Evolutionary conservation across 2,113 vertebrate genomes (phyloP).

Genomic region (Bujurquina vittata): DNA sequence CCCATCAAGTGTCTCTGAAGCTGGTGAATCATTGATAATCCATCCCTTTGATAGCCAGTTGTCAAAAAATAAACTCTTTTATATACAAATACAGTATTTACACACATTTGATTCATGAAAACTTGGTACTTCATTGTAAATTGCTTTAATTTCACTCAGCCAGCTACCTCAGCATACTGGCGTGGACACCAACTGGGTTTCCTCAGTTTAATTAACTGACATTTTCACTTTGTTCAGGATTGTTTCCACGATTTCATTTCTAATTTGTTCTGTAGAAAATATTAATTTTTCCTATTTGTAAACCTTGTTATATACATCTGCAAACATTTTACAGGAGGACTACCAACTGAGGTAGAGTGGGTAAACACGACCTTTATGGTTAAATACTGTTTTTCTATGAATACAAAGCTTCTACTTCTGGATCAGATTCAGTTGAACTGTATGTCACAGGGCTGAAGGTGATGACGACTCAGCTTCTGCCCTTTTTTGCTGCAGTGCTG

Average conservation of each 20-base stretch:
- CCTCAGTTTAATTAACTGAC: background rate
- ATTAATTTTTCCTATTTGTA: constrained; percentile 24
- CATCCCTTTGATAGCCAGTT: constrained; percentile 27
- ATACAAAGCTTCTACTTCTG: background rate
- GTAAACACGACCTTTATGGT: constrained; percentile 14
- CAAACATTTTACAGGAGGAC: constrained; percentile 26
- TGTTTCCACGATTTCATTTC: constrained; percentile 5
- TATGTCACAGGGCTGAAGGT: constrained; percentile 2
- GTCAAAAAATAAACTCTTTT: constrained; percentile 64
- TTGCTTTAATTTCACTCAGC: constrained; percentile 17
- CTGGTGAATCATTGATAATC: background rate
- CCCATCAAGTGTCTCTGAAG: constrained; percentile 17
- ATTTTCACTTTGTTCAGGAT: background rate
- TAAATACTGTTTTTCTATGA: background rate
- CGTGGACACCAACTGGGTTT: background rate
- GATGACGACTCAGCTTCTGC: background rate
- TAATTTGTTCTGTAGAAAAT: constrained; percentile 37
- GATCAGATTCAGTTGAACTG: constrained; percentile 25
- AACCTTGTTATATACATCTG: constrained; percentile 33
- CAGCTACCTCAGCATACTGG: background rate
- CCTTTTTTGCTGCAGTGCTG: background rate
- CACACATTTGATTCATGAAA: constrained; percentile 32
- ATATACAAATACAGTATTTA: constrained; percentile 65
- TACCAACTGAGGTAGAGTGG: constrained; percentile 48
- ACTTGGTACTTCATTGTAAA: constrained; percentile 29